Percentiles rank a stretch among this genome's conserved stretches.
Evolutionary conservation across 2,797 vertebrate genomes (phyloP).

Genomic region (Pachyuromys duprasi): DNA sequence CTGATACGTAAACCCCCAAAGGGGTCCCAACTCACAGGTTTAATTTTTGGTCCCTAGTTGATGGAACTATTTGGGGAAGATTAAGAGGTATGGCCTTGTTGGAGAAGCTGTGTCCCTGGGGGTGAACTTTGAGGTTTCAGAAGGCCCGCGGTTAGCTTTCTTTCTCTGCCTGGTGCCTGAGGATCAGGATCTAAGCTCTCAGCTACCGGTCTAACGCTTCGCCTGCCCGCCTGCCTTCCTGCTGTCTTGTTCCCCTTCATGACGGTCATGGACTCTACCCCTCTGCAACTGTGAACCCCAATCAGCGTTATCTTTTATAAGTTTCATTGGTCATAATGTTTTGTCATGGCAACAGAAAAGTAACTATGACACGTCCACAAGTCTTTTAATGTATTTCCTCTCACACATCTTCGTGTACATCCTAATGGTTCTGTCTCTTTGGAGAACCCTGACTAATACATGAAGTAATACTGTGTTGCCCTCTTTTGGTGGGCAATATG

Average conservation of each 20-base stretch:
- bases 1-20: not conserved
- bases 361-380: not conserved
- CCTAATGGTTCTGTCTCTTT: not conserved
- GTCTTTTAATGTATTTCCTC: not conserved
- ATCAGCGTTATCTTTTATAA: not conserved
- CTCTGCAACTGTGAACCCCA: not conserved
- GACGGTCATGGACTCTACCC: not conserved
- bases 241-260: not conserved
- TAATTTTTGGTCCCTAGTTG: no score
- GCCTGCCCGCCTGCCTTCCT: not conserved
- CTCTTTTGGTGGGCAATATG: not conserved
- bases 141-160: not conserved
- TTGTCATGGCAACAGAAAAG: not conserved
- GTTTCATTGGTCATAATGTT: no score
- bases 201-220: not conserved
- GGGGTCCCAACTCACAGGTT: not conserved
- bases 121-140: not conserved
- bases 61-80: no score
- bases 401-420: not conserved
- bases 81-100: no score
- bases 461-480: not conserved
- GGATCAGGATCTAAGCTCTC: not conserved
- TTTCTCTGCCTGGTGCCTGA: not conserved
- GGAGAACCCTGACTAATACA: not conserved
- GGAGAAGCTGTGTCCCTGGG: no score